Percentiles rank a stretch among this genome's conserved stretches.
Conservation (phyloP, 2,888 invertebrate species). For the Coelopa pilipes region DNA sequence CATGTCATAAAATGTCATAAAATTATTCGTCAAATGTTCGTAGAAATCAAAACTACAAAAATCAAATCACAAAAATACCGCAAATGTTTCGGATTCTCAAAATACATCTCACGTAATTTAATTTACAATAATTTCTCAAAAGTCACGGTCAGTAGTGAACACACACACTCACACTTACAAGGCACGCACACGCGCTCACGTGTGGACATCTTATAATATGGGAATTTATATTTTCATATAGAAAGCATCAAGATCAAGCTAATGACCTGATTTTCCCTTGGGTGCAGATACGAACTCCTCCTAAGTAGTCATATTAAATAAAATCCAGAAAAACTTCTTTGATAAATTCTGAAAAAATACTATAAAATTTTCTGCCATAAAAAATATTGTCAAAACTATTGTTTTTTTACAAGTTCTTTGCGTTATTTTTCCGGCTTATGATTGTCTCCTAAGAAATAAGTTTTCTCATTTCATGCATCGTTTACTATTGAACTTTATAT, state of each 20-base stretch:
- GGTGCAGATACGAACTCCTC: neutral
- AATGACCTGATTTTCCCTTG: neutral
- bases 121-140: neutral
- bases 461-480: too few species aligned
- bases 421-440: too few species aligned
- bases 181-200: neutral
- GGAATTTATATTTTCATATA: too few species aligned
- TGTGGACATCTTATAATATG: too few species aligned
- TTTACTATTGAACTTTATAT: too few species aligned
- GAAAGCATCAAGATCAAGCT: neutral
- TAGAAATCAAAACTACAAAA: neutral
- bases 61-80: neutral
- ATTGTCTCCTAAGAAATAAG: too few species aligned
- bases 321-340: neutral
- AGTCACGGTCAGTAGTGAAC: slow-evolving; percentile 1
- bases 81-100: too few species aligned
- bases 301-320: neutral
- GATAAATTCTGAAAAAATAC: neutral
- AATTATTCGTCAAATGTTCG: neutral
- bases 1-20: neutral
- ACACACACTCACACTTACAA: neutral
- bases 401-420: too few species aligned
- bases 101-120: neutral
- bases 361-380: too few species aligned
- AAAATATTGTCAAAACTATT: too few species aligned